phyloP scores from a whole-genome alignment of 35 echinoderm and acorn worm genomes.

The Diadema setosum region DNA sequence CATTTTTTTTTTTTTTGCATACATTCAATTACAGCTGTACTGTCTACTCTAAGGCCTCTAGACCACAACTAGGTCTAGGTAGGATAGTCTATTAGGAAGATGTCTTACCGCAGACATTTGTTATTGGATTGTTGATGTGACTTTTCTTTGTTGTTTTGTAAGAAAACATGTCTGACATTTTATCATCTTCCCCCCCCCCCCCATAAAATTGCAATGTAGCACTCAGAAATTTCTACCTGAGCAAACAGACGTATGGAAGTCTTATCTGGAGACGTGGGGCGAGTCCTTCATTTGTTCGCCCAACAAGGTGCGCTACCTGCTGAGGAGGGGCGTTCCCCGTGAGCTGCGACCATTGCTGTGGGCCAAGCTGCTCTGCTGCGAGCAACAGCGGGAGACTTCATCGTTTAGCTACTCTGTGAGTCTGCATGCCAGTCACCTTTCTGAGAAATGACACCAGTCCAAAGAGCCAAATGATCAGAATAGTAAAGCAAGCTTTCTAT shows the following conservation, averaged over 20 bases:
- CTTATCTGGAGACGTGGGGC: conserved; percentile 43
- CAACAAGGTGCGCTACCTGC: conserved; percentile 32
- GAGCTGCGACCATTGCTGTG: conserved; percentile 43
- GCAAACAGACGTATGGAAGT: conserved; percentile 33
- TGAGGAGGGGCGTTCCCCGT: conserved; percentile 55
- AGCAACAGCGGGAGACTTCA: conserved; percentile 51
- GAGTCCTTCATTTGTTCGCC: conserved; percentile 42
- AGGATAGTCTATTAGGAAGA: background rate
- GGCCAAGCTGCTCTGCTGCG: conserved; percentile 59
- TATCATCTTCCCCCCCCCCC: too few species aligned
- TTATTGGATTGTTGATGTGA: background rate
- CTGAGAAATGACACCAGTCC: too few species aligned
- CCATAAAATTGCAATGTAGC: background rate
- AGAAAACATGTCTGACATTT: too few species aligned
- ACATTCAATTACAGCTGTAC: background rate
- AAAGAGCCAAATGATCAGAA: too few species aligned
- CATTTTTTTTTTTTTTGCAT: background rate
- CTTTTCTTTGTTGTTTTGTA: background rate
- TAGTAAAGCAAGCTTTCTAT: too few species aligned
- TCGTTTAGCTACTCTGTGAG: conserved; percentile 74
- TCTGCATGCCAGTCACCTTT: too few species aligned
- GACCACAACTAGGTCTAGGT: too few species aligned
- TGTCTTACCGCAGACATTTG: background rate
- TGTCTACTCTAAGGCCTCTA: background rate
- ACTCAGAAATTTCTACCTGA: background rate